phyloP scores from a whole-genome alignment of 1,140 invertebrate species.

The Drosophila pallidifrons region DNA sequence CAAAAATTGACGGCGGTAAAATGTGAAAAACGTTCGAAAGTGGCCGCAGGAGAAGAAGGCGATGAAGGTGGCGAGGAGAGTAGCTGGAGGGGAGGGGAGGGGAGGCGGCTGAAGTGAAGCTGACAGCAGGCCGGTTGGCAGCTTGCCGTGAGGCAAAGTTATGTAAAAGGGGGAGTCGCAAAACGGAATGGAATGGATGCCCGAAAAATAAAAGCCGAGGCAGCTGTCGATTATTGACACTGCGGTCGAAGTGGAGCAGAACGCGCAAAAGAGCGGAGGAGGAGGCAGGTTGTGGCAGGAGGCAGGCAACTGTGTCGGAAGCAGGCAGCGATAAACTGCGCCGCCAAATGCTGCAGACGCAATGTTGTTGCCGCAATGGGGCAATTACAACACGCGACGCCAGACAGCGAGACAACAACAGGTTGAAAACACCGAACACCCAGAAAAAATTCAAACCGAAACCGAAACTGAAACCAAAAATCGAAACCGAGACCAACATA shows the following conservation, averaged over 20 bases:
- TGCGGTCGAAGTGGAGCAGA: slow-evolving; percentile 57
- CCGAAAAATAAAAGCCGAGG: slow-evolving; percentile 67
- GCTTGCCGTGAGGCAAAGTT: slow-evolving; percentile 46
- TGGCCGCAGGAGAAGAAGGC: not conserved
- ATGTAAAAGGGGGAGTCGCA: slow-evolving; percentile 59
- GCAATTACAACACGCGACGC: slow-evolving; percentile 81
- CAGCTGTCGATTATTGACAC: slow-evolving; percentile 82
- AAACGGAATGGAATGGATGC: slow-evolving; percentile 12
- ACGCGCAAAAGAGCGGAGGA: not conserved
- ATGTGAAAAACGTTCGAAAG: slow-evolving; percentile 56
- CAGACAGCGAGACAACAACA: slow-evolving; percentile 64
- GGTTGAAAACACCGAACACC: slow-evolving; percentile 43
- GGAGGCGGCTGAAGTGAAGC: not conserved
- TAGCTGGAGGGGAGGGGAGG: not conserved
- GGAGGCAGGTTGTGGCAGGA: not conserved
- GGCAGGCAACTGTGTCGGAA: slow-evolving; percentile 9
- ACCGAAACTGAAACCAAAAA: slow-evolving; percentile 51
- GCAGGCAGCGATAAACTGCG: slow-evolving; percentile 71
- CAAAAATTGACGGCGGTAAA: slow-evolving; percentile 61
- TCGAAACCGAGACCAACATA: slow-evolving; percentile 44
- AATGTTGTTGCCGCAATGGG: slow-evolving; percentile 35
- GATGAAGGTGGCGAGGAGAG: slow-evolving; percentile 8
- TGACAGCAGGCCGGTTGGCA: slow-evolving; percentile 39
- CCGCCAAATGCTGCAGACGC: slow-evolving; percentile 59
- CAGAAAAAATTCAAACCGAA: slow-evolving; percentile 44